phyloP scores from a whole-genome alignment of 2,113 vertebrate genomes.

The Lamprologus speciosus region DNA sequence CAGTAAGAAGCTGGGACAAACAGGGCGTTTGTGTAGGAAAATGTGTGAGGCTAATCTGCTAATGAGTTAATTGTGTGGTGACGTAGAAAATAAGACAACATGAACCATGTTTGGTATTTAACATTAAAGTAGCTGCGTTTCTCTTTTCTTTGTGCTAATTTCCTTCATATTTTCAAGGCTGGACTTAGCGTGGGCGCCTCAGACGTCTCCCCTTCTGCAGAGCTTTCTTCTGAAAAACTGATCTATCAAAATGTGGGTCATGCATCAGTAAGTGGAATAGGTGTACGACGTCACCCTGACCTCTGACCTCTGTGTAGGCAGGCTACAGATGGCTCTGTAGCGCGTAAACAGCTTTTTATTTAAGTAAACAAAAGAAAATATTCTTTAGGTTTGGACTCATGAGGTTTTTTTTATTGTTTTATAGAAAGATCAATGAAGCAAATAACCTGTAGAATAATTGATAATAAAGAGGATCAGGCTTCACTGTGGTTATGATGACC shows the following conservation, averaged over 20 bases:
- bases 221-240: not conserved
- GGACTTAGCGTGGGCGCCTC: fast-evolving
- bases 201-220: not conserved
- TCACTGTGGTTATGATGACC: not conserved
- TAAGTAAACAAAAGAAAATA: not conserved
- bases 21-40: not conserved
- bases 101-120: not conserved
- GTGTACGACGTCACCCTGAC: fast-evolving
- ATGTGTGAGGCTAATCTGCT: not conserved
- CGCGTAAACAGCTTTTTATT: fast-evolving
- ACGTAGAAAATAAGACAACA: not conserved
- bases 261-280: not conserved
- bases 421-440: not conserved
- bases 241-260: not conserved
- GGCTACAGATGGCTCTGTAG: not conserved
- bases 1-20: not conserved
- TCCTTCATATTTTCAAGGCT: not conserved
- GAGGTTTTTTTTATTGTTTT: not conserved
- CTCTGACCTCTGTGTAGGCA: not conserved
- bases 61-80: fast-evolving
- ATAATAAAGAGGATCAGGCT: not conserved
- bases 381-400: not conserved
- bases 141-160: not conserved
- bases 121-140: not conserved
- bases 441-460: fast-evolving